phyloP scores from a whole-genome alignment of 1,140 invertebrate genomes.

The Cydia splendana region DNA sequence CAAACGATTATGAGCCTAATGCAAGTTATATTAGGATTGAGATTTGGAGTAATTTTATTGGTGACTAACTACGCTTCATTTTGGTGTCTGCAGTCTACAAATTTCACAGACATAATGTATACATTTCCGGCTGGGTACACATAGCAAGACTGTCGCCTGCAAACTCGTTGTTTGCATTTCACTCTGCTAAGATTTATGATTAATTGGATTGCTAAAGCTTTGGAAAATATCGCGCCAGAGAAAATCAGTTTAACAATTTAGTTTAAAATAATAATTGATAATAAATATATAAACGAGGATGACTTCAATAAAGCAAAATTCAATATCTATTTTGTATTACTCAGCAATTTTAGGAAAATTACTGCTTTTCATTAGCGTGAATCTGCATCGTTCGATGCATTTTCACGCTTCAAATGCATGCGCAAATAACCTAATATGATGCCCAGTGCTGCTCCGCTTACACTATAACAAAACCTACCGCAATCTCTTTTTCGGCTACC shows the following conservation, averaged over 20 bases:
- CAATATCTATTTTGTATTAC: too few relatives aligned
- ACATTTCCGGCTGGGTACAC: slow-evolving; percentile 17
- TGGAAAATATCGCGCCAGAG: neutral
- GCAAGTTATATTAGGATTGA: neutral
- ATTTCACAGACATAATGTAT: slow-evolving; percentile 21
- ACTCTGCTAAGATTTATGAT: slow-evolving; percentile 21
- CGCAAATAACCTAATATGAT: too few relatives aligned
- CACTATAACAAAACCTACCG: too few relatives aligned
- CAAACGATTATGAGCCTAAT: neutral
- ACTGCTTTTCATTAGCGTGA: too few relatives aligned
- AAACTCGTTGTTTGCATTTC: slow-evolving; percentile 28
- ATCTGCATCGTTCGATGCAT: too few relatives aligned
- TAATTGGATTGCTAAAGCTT: neutral
- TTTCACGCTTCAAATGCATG: too few relatives aligned
- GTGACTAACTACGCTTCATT: neutral
- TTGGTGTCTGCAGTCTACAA: neutral
- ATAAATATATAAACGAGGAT: too few relatives aligned
- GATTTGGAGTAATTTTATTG: neutral
- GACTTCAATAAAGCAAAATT: too few relatives aligned
- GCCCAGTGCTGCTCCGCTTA: too few relatives aligned
- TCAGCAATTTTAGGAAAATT: too few relatives aligned
- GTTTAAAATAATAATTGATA: neutral
- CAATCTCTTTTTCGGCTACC: too few relatives aligned
- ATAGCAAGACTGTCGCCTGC: slow-evolving; percentile 29
- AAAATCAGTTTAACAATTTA: neutral